Percentiles rank a stretch among this genome's conserved stretches.
These are phyloP conservation scores for Penaeus japonicus DNA, from an alignment of 1,140 invertebrate species.

Conservation along the genomic window DNA sequence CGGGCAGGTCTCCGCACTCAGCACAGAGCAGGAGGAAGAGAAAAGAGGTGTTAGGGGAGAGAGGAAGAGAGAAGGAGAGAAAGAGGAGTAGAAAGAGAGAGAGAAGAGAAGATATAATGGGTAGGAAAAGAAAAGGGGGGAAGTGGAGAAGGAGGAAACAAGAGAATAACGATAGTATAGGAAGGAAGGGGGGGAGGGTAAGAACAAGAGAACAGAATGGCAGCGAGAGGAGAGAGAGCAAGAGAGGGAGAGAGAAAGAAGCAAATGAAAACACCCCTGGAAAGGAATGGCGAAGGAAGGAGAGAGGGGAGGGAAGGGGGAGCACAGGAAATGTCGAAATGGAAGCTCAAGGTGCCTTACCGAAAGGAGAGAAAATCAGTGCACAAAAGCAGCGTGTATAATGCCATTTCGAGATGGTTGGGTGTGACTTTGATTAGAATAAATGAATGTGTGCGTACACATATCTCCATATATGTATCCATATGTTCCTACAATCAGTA, in stretches of 20 bases:
- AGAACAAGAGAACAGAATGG: too few species aligned
- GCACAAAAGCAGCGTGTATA: neutral
- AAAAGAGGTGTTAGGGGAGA: neutral
- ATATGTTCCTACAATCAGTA: too few species aligned
- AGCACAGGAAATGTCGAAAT: neutral
- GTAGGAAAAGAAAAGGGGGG: too few species aligned
- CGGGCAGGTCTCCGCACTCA: too few species aligned
- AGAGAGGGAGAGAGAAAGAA: too few species aligned
- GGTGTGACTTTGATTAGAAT: neutral
- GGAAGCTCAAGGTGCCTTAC: neutral
- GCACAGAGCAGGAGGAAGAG: too few species aligned
- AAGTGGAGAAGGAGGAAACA: too few species aligned
- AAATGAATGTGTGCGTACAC: neutral
- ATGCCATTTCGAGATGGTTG: neutral
- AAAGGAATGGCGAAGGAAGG: neutral
- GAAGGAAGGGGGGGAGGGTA: too few species aligned
- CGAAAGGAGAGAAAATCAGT: neutral
- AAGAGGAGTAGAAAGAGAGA: neutral
- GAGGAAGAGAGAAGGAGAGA: constrained; percentile 19
- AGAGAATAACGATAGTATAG: too few species aligned
- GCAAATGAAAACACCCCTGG: too few species aligned
- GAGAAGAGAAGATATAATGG: neutral
- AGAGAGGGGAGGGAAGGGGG: neutral
- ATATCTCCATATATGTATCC: too few species aligned
- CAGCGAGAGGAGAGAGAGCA: too few species aligned